Base-by-base conservation (phyloP, 2,888 invertebrate species). In the Pycnomerus fuliginosus region DNA sequence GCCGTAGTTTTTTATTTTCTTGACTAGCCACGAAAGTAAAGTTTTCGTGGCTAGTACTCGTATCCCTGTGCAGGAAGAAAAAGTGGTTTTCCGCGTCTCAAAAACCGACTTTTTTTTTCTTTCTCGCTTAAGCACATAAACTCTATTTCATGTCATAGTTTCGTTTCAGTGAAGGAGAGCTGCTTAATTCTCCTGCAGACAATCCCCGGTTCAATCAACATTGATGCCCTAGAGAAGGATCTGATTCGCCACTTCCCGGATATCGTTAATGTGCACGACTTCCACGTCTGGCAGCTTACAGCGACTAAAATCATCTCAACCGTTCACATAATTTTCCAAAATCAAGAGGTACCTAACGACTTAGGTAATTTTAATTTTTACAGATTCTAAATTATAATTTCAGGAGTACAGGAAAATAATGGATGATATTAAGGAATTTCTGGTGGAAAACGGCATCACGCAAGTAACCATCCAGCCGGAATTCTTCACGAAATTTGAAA, bases 401-500 rank as follows among this genome's bases (percentile, higher is more conserved):
- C 28, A 77, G 72, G 75, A 80, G 1, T 83, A 81, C 54, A 70
- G 72, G 3, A 75, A 71, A 58, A 78, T 80, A 8, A 76, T 79
- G 56, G 71, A 80, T 58, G 75, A 80, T 39, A 81, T 91, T 3
- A 82, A 80, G 16, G 80, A 82, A 14, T 87, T 90, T 63, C 89
- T 93, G 65, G 77, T 82, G 38, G 83, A 85, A 10, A 84, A 88
- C 65, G 91, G 91, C 2, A 90, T 92, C 36, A 82, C 85, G 2
- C 82, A 87, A 49, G 87, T 90, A 5, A 90, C 93, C 0, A 82
- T 93, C 55, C 93, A 93, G 65, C 92, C 93, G 0, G 93, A 93
- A 69, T 93, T 92, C 65, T 71, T 62, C 53, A 59, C 52, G 22
- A 65, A 61, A 38, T 32, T 46, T 1, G 48, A 48, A 8, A 34